A percentile compares a stretch with the other conserved stretches of the same genome.
Conservation (phyloP, 1,140 invertebrate genomes). For the Rhagoletis pomonella region DNA sequence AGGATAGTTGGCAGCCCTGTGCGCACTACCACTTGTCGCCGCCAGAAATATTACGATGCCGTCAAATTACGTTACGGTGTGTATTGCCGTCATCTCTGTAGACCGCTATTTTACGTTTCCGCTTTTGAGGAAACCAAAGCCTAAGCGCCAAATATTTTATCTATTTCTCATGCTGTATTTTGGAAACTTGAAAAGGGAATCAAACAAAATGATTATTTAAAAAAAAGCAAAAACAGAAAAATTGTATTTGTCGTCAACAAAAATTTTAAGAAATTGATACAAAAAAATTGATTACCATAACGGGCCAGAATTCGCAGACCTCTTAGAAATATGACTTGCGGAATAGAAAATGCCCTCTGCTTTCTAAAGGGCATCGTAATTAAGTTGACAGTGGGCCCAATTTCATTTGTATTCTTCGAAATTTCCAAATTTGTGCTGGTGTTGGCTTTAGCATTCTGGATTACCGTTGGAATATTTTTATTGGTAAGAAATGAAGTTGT, state of each 20-base stretch:
- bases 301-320: no score
- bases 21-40: no score
- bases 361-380: not conserved
- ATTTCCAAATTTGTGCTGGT: slow-evolving; percentile 11
- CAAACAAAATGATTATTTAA: not conserved
- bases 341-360: not conserved
- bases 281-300: no score
- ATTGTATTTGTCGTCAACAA: not conserved
- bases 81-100: no score
- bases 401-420: slow-evolving; percentile 13
- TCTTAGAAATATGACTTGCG: not conserved
- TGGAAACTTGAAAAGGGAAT: not conserved
- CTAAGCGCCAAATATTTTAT: no score
- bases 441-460: slow-evolving; percentile 25
- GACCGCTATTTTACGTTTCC: no score
- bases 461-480: slow-evolving; percentile 19
- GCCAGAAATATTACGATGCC: no score
- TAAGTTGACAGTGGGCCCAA: not conserved
- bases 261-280: no score
- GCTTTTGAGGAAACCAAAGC: no score
- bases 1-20: no score
- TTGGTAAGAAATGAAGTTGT: not conserved
- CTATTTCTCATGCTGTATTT: no score
- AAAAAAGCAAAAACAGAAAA: not conserved
- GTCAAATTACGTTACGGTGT: no score